Evolutionary conservation across 2,797 vertebrate species (phyloP).

Genomic region (Sphenopsis melanotis): DNA sequence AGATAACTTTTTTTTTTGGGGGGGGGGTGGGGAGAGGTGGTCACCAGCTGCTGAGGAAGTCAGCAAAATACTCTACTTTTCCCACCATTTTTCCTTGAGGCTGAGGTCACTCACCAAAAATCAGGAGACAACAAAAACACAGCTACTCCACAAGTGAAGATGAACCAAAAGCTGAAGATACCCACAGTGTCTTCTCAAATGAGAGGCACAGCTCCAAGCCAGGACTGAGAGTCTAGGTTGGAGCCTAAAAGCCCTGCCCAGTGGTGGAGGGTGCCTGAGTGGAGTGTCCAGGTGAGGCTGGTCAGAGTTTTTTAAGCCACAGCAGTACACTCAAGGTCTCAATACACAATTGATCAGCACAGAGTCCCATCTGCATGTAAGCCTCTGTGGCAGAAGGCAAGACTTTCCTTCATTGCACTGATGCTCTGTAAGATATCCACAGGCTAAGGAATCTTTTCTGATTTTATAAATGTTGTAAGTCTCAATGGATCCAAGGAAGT

Average conservation of each 20-base stretch:
- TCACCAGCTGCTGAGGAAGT: not conserved
- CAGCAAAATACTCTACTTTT: not conserved
- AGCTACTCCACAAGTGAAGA: not conserved
- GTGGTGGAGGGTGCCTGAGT: not conserved
- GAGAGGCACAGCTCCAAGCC: not conserved
- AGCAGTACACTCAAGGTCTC: not conserved
- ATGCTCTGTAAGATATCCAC: rapidly evolving
- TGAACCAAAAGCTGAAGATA: not conserved
- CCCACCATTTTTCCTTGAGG: not conserved
- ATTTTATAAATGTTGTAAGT: not conserved
- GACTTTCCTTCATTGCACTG: not conserved
- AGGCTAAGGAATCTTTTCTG: not conserved
- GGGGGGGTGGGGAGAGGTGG: rapidly evolving
- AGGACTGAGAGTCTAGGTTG: rapidly evolving
- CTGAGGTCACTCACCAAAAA: not conserved
- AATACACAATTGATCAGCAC: not conserved
- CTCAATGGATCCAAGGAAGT: not conserved
- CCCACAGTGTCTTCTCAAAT: rapidly evolving
- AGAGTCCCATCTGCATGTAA: not conserved
- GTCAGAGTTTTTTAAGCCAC: not conserved
- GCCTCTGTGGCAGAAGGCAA: not conserved
- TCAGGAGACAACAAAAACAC: not conserved
- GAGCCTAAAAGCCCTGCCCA: not conserved
- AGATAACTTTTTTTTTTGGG: not conserved
- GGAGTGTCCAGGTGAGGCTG: not conserved